These are phyloP conservation scores for Phylloscopus whistleri DNA, from an alignment of 2,113 vertebrate species.

Conservation along the genomic window DNA sequence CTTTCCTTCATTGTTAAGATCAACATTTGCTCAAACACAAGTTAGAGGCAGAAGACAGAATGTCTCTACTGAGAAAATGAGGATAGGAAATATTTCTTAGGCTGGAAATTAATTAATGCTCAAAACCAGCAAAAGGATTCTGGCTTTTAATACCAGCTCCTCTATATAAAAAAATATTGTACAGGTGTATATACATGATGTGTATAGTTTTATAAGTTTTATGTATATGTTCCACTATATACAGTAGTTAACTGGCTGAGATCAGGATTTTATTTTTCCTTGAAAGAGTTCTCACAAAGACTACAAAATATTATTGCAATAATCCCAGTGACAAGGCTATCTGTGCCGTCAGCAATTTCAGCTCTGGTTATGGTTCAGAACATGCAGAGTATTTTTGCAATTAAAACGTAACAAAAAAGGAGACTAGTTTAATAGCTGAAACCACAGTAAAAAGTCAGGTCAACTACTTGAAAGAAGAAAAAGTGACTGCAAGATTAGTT, in stretches of 20 bases:
- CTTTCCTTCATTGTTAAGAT: not conserved
- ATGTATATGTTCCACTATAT: not conserved
- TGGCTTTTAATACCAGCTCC: not conserved
- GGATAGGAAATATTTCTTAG: not conserved
- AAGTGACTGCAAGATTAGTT: not conserved
- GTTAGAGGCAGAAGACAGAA: not conserved
- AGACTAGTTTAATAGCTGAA: not conserved
- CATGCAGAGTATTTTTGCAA: not conserved
- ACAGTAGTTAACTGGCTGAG: not conserved
- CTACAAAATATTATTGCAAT: not conserved
- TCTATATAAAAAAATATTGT: not conserved
- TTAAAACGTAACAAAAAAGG: not conserved
- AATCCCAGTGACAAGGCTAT: not conserved
- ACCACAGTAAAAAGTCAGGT: not conserved
- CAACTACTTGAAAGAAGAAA: not conserved
- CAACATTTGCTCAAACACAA: not conserved
- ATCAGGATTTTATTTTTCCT: not conserved
- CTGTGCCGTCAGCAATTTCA: not conserved
- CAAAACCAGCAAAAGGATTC: not conserved
- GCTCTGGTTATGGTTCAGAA: not conserved
- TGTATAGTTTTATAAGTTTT: not conserved
- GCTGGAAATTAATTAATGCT: not conserved
- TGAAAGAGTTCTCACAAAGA: not conserved
- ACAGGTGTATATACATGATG: not conserved
- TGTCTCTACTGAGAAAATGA: not conserved